Evolutionary conservation across 2,113 vertebrate species (phyloP).

Genomic region (Neomonachus schauinslandi): DNA sequence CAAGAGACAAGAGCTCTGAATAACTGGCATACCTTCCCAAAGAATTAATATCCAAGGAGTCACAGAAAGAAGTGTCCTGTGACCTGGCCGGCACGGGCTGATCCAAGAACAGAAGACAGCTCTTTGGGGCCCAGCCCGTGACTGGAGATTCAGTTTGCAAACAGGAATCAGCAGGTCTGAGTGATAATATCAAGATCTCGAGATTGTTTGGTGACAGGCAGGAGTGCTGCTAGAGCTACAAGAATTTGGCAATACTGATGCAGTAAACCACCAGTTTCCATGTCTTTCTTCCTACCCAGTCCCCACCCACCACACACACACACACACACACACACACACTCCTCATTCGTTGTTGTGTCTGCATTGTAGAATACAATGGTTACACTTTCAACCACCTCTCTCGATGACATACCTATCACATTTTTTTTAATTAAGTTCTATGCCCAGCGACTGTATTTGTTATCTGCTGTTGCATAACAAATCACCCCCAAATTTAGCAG

Average conservation of each 20-base stretch:
- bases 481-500: not conserved
- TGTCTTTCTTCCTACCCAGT: not conserved
- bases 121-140: accelerated
- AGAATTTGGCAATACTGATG: not conserved
- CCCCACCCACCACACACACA: not conserved
- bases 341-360: not conserved
- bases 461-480: not conserved
- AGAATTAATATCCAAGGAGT: not conserved
- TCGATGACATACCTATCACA: not conserved
- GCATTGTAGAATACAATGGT: accelerated
- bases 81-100: not conserved
- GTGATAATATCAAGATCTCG: not conserved
- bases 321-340: not conserved
- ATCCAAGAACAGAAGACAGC: not conserved
- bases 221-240: not conserved
- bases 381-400: not conserved
- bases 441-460: not conserved
- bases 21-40: not conserved
- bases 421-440: not conserved
- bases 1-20: not conserved
- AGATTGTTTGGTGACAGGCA: not conserved
- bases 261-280: not conserved
- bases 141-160: not conserved
- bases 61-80: not conserved
- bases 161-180: not conserved